Evolutionary conservation across 2,797 vertebrate genomes (phyloP), one percentile per base, ranked within the genome.

Genomic region (Danio aesculapii): DNA sequence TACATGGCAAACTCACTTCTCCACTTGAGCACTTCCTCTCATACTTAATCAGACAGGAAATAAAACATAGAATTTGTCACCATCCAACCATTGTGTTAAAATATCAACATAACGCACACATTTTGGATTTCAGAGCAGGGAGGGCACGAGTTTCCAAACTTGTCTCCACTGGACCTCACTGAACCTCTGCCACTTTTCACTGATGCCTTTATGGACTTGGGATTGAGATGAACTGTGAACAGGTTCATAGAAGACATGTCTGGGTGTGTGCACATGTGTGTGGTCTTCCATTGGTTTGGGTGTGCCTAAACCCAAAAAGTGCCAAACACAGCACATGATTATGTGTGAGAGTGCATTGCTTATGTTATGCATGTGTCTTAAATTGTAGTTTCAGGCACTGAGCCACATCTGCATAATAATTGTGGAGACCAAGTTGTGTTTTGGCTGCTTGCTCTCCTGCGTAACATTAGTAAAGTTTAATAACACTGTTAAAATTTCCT

Each of bases 41-140:
- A 11, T 1, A n/a, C 4, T 50, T 58, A 67, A 58, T 88, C 85
- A 89, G 41, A 82, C 52, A 90, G 90, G 90, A 93, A 89, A 84
- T 84, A 62, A 76, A 52, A 19, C 5, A 43, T 81, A 63, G 17
- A 41, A 52, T 16, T 17, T 50, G 58, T 76, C 46, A 53, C 44
- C 57, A 81, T 61, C 10, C 57, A 68, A 69, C 14, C 41, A 59
- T 57, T 19, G 8, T 53, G 41, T 44, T 3, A 63, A 66, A 13
- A 52, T 30, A 50, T 62, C 46, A 79, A 13, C 19, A 68, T 21
- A 53, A 41, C 50, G 8, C 11, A 11, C 6, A 49, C 11, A 16
- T 59, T 74, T 63, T 64, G 46, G 17, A 57, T 62, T 14, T 5
- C 7, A 44, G 47, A 64, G 39, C 59, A 30, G 52, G 63, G 50